phyloP scores from a whole-genome alignment of 2,888 invertebrate species.

The Ashinkailepas kermadecensis region DNA sequence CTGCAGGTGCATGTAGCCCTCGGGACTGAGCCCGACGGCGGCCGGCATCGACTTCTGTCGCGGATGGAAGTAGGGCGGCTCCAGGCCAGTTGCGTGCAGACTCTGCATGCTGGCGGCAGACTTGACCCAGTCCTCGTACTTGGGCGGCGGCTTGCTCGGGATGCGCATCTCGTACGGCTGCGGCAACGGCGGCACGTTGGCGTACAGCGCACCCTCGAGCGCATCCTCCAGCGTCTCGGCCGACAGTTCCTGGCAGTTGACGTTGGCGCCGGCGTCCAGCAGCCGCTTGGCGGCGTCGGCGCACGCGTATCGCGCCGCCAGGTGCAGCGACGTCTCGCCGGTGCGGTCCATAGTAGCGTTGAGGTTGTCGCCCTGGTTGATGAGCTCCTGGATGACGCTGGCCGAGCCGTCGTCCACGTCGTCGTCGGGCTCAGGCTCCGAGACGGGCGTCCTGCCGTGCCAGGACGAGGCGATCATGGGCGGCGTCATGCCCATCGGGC shows the following conservation, averaged over 20 bases:
- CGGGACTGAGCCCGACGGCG: slow-evolving; percentile 29
- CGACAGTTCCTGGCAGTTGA: slow-evolving; percentile 71
- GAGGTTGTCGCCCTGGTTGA: slow-evolving; percentile 84
- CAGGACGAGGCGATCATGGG: slow-evolving; percentile 85
- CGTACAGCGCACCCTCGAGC: slow-evolving; percentile 56
- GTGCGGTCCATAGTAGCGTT: slow-evolving; percentile 92
- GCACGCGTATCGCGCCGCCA: slow-evolving; percentile 85
- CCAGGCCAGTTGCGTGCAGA: slow-evolving; percentile 16
- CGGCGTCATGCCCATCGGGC: slow-evolving; percentile 88
- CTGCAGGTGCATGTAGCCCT: slow-evolving; percentile 25
- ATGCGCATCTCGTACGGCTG: slow-evolving; percentile 44
- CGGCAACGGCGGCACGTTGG: slow-evolving; percentile 48
- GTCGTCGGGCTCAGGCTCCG: no score
- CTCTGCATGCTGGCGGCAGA: slow-evolving; percentile 36
- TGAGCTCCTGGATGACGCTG: slow-evolving; percentile 72
- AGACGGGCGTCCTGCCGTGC: slow-evolving; percentile 43
- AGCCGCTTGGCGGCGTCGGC: slow-evolving; percentile 90
- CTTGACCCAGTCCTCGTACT: slow-evolving; percentile 83
- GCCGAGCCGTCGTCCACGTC: slow-evolving; percentile 63
- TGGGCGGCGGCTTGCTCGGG: slow-evolving; percentile 59
- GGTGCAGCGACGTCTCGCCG: slow-evolving; percentile 87
- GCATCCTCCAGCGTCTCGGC: no score
- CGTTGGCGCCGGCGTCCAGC: slow-evolving; percentile 86
- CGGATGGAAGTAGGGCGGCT: slow-evolving; percentile 29
- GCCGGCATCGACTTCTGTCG: slow-evolving; percentile 35